phyloP scores from a whole-genome alignment of 2,113 vertebrate species.

The Andinoacara biseriatus region DNA sequence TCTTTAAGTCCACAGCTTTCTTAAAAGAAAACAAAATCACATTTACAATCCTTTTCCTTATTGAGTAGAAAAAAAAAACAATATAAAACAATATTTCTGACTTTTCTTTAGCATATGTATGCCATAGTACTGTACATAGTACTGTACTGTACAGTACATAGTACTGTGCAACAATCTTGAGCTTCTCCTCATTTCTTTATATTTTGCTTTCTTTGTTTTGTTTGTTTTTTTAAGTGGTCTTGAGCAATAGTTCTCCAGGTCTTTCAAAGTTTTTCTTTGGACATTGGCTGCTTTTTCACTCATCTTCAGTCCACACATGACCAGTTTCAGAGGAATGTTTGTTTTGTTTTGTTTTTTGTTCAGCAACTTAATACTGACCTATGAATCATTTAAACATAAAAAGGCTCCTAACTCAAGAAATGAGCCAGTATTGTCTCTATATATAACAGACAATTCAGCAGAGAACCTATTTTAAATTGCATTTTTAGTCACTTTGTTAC shows the following conservation, averaged over 20 bases:
- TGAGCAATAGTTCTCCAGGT: too few relatives aligned
- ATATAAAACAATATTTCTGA: too few relatives aligned
- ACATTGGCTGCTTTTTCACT: too few relatives aligned
- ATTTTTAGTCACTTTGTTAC: not conserved
- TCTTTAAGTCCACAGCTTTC: not conserved
- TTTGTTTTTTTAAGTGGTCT: too few relatives aligned
- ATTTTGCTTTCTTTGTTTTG: too few relatives aligned
- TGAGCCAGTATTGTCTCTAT: not conserved
- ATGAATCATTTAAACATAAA: not conserved
- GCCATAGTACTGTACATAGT: too few relatives aligned
- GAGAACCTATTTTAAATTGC: not conserved
- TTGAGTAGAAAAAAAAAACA: too few relatives aligned
- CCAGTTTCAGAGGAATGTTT: too few relatives aligned
- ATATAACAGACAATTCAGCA: not conserved
- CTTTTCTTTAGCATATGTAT: not conserved
- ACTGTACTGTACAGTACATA: too few relatives aligned
- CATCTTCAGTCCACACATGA: too few relatives aligned
- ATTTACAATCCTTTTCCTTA: not conserved
- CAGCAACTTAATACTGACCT: not conserved
- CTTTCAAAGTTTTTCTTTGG: too few relatives aligned
- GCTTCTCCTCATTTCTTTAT: too few relatives aligned
- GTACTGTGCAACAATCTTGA: not conserved
- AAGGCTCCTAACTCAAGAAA: not conserved
- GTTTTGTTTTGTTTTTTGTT: not conserved
- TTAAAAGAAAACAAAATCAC: not conserved